Evolutionary conservation across 2,797 vertebrate species (phyloP).

Genomic region (Hapalemur alaotrensis): DNA sequence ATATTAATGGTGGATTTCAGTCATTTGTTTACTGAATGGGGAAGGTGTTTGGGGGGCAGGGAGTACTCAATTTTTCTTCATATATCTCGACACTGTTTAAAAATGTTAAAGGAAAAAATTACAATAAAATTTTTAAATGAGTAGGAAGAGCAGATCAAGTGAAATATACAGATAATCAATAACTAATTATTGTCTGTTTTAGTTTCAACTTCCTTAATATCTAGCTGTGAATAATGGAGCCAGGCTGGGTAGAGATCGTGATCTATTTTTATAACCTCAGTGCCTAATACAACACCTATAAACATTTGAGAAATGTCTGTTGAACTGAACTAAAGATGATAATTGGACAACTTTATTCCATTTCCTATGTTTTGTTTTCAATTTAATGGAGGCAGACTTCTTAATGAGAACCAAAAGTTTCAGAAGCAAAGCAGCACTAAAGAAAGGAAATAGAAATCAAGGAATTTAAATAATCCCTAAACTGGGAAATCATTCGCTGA

Average conservation of each 20-base stretch:
- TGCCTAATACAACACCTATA: background rate
- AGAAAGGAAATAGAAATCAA: background rate
- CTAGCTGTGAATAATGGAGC: background rate
- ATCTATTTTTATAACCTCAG: background rate
- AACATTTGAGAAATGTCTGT: background rate
- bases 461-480: conserved; percentile 26
- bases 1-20: background rate
- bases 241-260: background rate
- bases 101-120: conserved; percentile 22
- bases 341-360: background rate
- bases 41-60: background rate
- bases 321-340: background rate
- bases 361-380: background rate
- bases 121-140: background rate
- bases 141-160: background rate
- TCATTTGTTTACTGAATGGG: background rate
- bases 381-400: background rate
- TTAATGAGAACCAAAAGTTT: conserved; percentile 27
- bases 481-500: background rate
- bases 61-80: background rate
- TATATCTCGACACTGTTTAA: background rate
- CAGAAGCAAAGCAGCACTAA: conserved; percentile 12
- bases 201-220: background rate
- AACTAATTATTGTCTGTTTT: background rate
- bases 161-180: background rate